Base-by-base conservation (phyloP, 2,113 vertebrate species). In the Gallinago media region DNA sequence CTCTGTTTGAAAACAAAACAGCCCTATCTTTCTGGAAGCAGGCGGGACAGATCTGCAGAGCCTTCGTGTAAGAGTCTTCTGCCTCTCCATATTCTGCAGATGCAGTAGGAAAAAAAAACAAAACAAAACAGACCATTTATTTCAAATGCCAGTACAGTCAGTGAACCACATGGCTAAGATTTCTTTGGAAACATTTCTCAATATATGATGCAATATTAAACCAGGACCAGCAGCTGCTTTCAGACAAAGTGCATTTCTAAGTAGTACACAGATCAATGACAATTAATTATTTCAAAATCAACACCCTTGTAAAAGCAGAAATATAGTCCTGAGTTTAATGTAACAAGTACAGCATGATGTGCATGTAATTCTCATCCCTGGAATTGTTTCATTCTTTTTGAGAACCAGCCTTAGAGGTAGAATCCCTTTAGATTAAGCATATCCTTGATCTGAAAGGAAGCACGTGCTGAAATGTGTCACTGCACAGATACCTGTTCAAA, bases 1-100 rank as follows among this genome's bases (percentile, higher is more conserved):
- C 99, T 96, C 99, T 98, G 89, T 99, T 99, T 55, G 99, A 99
- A 97, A 98, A 99, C 8, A 99, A 97, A 80, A 99, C 93, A 70
- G 99, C 98, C 58, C 99, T 98, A 22, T 99, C 99, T 75, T 98
- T 98, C 86, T 98, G 97, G 97, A 98, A 99, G 95, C 97, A 98
- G 34, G 98, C 97, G 49, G 99, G 99, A 75, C 99, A 99, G 9
- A 96, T 68, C 59, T 93, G 95, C 78, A 99, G 97, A 31, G 98
- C 99, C 40, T 94, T 98, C 7, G 97, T 98, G 23, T 99, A 99
- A 5, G 97, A 98, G 40, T 96, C 97, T 93, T 99, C 98, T 59
- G 99, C 99, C 74, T 98, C 98, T 50, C 92, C 38, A 66, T 98
- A 98, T 73, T 98, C 99, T 99, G 96, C 58, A 93, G 61, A 96